These are phyloP conservation scores for Lagocephalus sceleratus DNA, from an alignment of 2,797 vertebrate genomes.

Conservation along the genomic window DNA sequence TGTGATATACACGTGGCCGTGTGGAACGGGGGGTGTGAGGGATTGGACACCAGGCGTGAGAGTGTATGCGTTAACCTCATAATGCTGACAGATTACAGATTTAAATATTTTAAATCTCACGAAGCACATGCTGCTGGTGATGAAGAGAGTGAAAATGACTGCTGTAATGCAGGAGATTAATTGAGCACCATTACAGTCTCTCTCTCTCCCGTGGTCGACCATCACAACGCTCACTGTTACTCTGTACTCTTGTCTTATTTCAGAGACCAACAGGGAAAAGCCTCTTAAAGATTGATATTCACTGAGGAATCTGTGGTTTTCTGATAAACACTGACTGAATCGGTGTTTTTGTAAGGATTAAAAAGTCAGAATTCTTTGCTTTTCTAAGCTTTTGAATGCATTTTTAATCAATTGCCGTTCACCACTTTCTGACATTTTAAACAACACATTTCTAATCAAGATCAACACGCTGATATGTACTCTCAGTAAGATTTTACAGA, in stretches of 20 bases:
- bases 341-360: too few species aligned
- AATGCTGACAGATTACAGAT: conserved; percentile 79
- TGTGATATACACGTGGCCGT: conserved; percentile 52
- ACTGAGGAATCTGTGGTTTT: too few species aligned
- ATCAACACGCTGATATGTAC: too few species aligned
- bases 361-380: too few species aligned
- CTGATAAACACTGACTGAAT: too few species aligned
- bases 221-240: background rate
- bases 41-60: conserved; percentile 60
- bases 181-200: conserved; percentile 49
- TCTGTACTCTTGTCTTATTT: background rate
- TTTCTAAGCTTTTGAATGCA: too few species aligned
- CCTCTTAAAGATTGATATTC: too few species aligned
- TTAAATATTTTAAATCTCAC: conserved; percentile 80
- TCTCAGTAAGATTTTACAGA: too few species aligned
- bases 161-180: conserved; percentile 74
- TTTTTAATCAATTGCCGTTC: too few species aligned
- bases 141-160: conserved; percentile 72
- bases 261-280: too few species aligned
- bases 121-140: conserved; percentile 67
- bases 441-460: too few species aligned
- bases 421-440: too few species aligned
- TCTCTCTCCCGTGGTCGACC: conserved; percentile 11
- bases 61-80: conserved; percentile 66
- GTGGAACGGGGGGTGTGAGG: conserved; percentile 65